Percentiles rank a stretch among this genome's conserved stretches.
phyloP scores from a whole-genome alignment of 2,113 vertebrate species.

The Phoxinus phoxinus region DNA sequence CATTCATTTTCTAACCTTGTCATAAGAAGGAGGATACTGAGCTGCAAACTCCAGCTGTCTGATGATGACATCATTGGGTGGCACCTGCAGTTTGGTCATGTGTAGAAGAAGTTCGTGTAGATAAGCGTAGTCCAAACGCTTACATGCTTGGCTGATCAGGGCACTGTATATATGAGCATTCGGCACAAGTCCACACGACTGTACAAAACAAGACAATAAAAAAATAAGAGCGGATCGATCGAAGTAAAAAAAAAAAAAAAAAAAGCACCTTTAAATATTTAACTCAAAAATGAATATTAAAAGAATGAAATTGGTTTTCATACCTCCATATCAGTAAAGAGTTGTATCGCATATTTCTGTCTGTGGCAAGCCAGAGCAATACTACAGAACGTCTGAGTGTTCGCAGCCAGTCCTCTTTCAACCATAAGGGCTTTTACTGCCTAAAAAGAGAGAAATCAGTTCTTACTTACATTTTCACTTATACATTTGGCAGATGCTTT shows the following conservation, averaged over 20 bases:
- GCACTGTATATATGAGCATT: slow-evolving; percentile 87
- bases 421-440: slow-evolving; percentile 79
- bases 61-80: slow-evolving; percentile 90
- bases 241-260: background rate
- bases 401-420: slow-evolving; percentile 75
- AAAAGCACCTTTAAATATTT: no score
- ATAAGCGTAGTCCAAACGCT: slow-evolving; percentile 86
- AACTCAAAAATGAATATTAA: background rate
- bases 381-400: slow-evolving; percentile 85
- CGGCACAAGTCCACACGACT: slow-evolving; percentile 84
- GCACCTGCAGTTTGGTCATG: slow-evolving; percentile 80
- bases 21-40: slow-evolving; percentile 86
- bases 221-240: background rate
- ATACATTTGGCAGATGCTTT: background rate
- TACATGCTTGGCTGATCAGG: slow-evolving; percentile 84
- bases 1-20: slow-evolving; percentile 78
- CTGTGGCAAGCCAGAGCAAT: slow-evolving; percentile 85
- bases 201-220: slow-evolving; percentile 20
- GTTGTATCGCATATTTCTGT: slow-evolving; percentile 81
- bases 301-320: background rate
- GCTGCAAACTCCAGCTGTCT: slow-evolving; percentile 90
- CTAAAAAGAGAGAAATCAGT: slow-evolving; percentile 66
- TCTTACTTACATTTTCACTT: background rate
- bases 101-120: slow-evolving; percentile 83
- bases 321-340: slow-evolving; percentile 91